Evolutionary conservation across 2,113 vertebrate species (phyloP).

Genomic region (Hippotragus niger): DNA sequence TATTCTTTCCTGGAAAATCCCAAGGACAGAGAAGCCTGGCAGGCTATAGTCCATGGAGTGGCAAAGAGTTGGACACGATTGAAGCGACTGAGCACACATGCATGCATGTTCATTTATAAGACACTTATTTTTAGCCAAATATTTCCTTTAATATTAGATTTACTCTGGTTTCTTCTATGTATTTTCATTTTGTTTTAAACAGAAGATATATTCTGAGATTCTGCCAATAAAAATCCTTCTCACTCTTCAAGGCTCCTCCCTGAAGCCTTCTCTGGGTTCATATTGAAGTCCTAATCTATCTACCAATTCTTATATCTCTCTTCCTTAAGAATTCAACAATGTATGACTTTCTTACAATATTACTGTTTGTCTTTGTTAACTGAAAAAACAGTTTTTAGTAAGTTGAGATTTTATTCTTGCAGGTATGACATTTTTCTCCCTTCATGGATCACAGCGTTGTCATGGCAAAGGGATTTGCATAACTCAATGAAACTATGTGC

Average conservation of each 20-base stretch:
- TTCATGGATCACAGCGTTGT: neutral
- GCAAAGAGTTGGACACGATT: rapidly evolving
- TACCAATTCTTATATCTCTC: neutral
- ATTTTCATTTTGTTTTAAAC: neutral
- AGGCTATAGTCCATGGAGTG: neutral
- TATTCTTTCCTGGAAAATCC: neutral
- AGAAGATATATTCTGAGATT: neutral
- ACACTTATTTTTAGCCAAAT: neutral
- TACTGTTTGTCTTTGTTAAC: neutral
- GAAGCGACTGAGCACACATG: neutral
- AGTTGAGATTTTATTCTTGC: neutral
- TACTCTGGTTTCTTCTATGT: neutral
- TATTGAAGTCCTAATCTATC: neutral
- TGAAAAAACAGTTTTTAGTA: neutral
- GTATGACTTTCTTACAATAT: neutral
- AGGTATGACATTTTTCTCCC: neutral
- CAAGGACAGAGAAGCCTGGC: neutral
- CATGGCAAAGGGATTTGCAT: neutral
- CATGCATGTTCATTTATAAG: neutral
- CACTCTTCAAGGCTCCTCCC: neutral
- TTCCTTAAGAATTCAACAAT: neutral
- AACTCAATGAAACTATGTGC: neutral
- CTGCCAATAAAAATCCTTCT: neutral
- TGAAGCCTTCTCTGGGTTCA: neutral
- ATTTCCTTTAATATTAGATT: neutral